Conservation (phyloP, 2,113 vertebrate genomes). For the Eretmochelys imbricata region DNA sequence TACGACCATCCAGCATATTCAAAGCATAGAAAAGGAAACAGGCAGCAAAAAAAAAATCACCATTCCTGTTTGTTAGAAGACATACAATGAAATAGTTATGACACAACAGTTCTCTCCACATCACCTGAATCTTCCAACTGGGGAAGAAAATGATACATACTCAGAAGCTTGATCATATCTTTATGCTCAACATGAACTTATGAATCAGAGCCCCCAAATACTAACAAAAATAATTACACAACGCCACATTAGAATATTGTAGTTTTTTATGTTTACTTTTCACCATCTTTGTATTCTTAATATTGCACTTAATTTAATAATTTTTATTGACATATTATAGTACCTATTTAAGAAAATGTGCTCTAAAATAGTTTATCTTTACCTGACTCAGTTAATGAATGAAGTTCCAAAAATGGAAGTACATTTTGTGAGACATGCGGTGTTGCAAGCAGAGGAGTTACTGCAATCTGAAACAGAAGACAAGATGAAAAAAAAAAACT, state of each 20-base stretch:
- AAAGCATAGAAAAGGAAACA: background rate
- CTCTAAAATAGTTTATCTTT: constrained; percentile 18
- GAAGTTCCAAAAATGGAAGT: constrained; percentile 82
- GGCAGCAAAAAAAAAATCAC: background rate
- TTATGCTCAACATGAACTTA: background rate
- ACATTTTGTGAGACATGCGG: constrained; percentile 82
- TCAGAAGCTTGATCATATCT: background rate
- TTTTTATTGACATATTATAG: background rate
- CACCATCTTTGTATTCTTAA: background rate
- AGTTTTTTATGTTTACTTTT: background rate
- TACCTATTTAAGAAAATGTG: background rate
- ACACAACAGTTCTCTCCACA: background rate
- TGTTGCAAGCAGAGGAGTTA: constrained; percentile 76
- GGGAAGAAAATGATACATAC: background rate
- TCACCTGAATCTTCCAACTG: background rate
- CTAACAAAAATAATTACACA: background rate
- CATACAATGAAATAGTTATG: background rate
- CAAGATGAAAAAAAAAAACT: rapidly evolving
- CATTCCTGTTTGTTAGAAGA: background rate
- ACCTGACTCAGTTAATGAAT: constrained; percentile 88
- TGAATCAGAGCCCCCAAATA: background rate
- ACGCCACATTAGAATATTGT: background rate
- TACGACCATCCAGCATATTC: background rate
- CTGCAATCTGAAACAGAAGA: constrained; percentile 75
- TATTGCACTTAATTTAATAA: background rate